Evolutionary conservation across 2,113 vertebrate genomes (phyloP), one percentile per base, ranked within the genome.

Genomic region (Canis aureus): DNA sequence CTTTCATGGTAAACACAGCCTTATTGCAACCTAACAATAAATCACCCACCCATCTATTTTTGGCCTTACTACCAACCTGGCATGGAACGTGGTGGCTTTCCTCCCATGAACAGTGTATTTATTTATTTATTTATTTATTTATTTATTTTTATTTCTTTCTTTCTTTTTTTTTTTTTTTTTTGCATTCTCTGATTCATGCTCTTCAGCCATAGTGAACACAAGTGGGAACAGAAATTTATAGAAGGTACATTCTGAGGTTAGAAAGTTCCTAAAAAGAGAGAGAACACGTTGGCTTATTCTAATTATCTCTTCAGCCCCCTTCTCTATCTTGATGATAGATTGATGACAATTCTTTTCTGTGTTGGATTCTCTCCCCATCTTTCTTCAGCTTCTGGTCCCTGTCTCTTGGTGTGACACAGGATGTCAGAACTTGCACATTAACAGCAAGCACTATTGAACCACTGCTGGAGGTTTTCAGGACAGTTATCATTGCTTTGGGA

Each of bases 351-450:
- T 51, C 81, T 81, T 10, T n/a, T 69, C 32, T 3, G 0, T 69
- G 5, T 1, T 32, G 35, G 38, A 11, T 32, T 87, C 43, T 78
- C 2, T 38, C 35, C 29, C 53, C 0, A 0, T 12, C n/a, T 51
- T 16, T 55, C 73, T 51, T 76, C 19, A 11, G 49, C 19, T n/a
- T 35, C 35, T 9, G 0, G 5, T n/a, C 32, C 38, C 3, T 1
- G 0, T 60, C 35, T 59, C 49, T 84, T 83, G 88, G 22, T 64
- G 3, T 66, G 7, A 12, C 59, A 11, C 73, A 4, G 8, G 29
- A 7, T 11, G 11, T 64, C 76, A 53, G 76, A 7, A 8, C 5
- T 23, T 76, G 8, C n/a, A 13, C 4, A 0, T 32, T 29, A n/a
- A 9, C 15, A 10, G 11, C 64, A n/a, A 32, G n/a, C 3, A 1